A percentile compares a stretch with the other conserved stretches of the same genome.
These are phyloP conservation scores for Heliconius cydno DNA, from an alignment of 2,888 invertebrate species.

Conservation along the genomic window DNA sequence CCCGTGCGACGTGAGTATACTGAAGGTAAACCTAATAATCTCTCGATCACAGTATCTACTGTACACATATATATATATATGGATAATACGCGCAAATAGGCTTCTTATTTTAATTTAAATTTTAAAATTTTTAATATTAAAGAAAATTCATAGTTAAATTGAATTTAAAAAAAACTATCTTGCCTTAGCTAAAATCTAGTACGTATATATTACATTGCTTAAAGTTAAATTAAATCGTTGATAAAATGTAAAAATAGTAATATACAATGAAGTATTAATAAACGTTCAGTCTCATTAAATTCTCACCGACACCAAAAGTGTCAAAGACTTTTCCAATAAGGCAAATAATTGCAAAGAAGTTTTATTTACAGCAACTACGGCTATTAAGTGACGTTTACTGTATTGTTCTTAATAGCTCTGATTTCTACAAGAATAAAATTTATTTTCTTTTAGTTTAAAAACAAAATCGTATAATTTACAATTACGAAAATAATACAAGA, in stretches of 20 bases:
- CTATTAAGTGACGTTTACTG: background rate
- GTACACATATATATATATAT: background rate
- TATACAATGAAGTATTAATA: background rate
- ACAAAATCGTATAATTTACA: background rate
- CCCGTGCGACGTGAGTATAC: background rate
- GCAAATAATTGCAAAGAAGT: conserved; percentile 11
- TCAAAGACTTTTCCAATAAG: conserved; percentile 8
- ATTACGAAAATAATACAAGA: background rate
- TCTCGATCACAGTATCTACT: conserved; percentile 1
- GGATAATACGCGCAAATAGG: background rate
- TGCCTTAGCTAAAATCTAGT: no score
- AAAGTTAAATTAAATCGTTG: no score
- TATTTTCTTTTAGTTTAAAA: background rate
- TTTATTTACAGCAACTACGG: conserved; percentile 14
- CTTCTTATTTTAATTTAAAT: no score
- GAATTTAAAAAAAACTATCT: no score
- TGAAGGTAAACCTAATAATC: conserved; percentile 23
- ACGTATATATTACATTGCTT: no score
- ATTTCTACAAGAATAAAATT: background rate
- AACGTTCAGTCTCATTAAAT: background rate
- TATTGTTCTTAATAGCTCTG: background rate
- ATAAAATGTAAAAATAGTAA: background rate
- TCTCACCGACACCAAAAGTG: background rate
- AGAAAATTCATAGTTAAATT: no score
- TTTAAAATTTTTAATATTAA: no score